These are phyloP conservation scores for Stenichneumon culpator DNA, from an alignment of 2,888 invertebrate species.

Conservation along the genomic window DNA sequence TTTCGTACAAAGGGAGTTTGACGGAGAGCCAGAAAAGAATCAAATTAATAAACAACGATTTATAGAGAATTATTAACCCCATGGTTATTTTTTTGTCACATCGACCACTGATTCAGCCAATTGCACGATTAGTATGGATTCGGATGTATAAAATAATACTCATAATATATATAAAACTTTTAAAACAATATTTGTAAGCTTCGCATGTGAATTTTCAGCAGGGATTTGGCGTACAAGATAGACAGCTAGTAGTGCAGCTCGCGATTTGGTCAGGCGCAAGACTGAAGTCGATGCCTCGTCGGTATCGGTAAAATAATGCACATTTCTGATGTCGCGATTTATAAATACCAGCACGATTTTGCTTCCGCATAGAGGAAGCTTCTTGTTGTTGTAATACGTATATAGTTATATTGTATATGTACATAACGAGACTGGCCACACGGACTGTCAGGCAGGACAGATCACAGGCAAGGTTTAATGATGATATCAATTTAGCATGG, in stretches of 20 bases:
- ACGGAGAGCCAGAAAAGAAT: slow-evolving; percentile 64
- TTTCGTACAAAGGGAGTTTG: slow-evolving; percentile 58
- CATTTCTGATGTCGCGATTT: slow-evolving; percentile 34
- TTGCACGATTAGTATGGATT: slow-evolving; percentile 54
- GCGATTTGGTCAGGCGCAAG: slow-evolving; percentile 43
- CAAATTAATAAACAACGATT: slow-evolving; percentile 57
- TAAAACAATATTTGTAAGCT: slow-evolving; percentile 24
- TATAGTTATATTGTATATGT: slow-evolving; percentile 7
- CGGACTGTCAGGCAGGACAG: slow-evolving; percentile 65
- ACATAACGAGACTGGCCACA: slow-evolving; percentile 44
- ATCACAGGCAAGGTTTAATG: slow-evolving; percentile 54
- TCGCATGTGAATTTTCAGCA: slow-evolving; percentile 46
- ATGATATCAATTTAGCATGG: slow-evolving; percentile 63
- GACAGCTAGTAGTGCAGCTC: slow-evolving; percentile 49
- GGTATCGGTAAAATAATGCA: too few relatives aligned
- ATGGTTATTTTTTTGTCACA: slow-evolving; percentile 53
- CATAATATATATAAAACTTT: neutral
- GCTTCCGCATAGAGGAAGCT: too few relatives aligned
- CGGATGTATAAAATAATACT: slow-evolving; percentile 8
- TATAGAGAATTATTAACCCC: slow-evolving; percentile 30
- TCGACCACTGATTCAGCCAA: slow-evolving; percentile 67
- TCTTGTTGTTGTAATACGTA: neutral
- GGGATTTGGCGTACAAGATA: slow-evolving; percentile 41
- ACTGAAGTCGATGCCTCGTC: too few relatives aligned
- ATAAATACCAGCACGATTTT: slow-evolving; percentile 33